Evolutionary conservation across 2,797 vertebrate species (phyloP), one percentile per base, ranked within the genome.

Genomic region (Tragelaphus oryx): DNA sequence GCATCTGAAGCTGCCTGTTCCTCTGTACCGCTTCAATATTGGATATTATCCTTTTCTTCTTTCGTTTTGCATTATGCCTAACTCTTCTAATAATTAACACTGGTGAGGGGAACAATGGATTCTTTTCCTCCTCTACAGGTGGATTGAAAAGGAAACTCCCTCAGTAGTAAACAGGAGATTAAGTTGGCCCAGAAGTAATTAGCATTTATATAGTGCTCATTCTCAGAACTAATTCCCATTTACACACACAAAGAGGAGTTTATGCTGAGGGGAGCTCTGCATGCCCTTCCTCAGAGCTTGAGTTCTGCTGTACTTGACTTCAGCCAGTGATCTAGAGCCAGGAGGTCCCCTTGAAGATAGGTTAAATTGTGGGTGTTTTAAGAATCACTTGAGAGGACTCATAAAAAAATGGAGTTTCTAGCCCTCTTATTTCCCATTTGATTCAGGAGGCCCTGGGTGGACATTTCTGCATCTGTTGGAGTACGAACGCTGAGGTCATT

Each of bases 71-170:
- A 18, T 78, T 94, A 76, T 18, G 26, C 48, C 48, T 87, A 87
- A 84, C 37, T 91, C 91, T 93, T 78, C 57, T 87, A 88, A 95
- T 96, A 95, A 96, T 96, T 94, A 97, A 95, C 79, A 74, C 26
- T 68, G 78, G 41, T 71, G 57, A 96, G 89, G 87, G 82, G 60
- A 90, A 96, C 89, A 96, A 96, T 33, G 93, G 96, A 83, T 75
- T 68, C 82, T 83, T 93, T 87, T 83, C 68, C 65, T 85, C 86
- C 28, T 92, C 96, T 95, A 85, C 44, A 97, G 89, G 86, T 68
- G 87, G 26, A 95, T 48, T 96, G 78, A 94, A 97, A 95, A 96
- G 46, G 74, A 97, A 95, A 97, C 95, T 96, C 93, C 81, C 97
- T 83, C 86, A 94, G 68, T 94, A 74, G 86, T 91, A 96, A 97